phyloP scores from a whole-genome alignment of 2,113 vertebrate species.

The Hipposideros armiger region DNA sequence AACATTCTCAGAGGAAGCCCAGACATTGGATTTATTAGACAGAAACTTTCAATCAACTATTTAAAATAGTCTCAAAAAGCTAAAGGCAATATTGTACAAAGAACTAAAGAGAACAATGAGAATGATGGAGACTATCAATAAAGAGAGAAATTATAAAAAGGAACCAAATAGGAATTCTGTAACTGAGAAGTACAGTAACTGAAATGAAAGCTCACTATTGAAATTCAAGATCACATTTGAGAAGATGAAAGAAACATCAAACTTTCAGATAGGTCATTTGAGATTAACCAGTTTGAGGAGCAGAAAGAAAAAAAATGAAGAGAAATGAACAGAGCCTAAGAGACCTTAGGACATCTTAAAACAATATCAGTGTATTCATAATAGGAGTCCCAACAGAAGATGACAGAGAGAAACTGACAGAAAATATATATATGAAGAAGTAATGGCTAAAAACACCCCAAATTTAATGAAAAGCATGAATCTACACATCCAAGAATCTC shows the following conservation, averaged over 20 bases:
- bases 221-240: neutral
- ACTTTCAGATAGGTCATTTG: neutral
- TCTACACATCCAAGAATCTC: neutral
- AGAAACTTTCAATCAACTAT: neutral
- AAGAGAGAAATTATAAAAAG: neutral
- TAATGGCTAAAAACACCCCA: neutral
- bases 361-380: neutral
- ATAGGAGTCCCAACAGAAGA: neutral
- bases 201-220: neutral
- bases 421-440: neutral
- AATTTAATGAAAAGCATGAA: neutral
- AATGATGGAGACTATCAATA: neutral
- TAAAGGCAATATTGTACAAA: neutral
- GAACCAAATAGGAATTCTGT: neutral
- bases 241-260: neutral
- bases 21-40: neutral
- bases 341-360: neutral
- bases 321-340: neutral
- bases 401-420: neutral
- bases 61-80: neutral
- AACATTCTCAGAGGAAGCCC: neutral
- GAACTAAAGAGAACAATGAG: neutral
- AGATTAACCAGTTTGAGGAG: neutral
- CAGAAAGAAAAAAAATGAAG: neutral
- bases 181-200: neutral